A percentile compares a stretch with the other conserved stretches of the same genome.
These are phyloP conservation scores for Drosophila ezoana DNA, from an alignment of 2,888 invertebrate species.

Conservation along the genomic window DNA sequence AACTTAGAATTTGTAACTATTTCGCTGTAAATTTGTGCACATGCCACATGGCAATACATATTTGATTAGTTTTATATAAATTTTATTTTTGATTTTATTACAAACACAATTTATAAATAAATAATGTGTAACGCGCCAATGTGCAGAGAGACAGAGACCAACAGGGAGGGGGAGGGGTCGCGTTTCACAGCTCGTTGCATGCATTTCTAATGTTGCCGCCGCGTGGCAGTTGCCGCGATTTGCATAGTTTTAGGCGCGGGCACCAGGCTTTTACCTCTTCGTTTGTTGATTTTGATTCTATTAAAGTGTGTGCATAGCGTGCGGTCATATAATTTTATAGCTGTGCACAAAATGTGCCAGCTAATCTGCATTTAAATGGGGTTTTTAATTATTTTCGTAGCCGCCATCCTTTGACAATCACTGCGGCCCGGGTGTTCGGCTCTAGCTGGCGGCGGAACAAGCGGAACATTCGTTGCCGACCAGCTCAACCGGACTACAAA, in stretches of 20 bases:
- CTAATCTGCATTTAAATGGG: constrained; percentile 81
- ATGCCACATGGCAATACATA: constrained; percentile 51
- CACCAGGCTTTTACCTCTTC: constrained; percentile 1
- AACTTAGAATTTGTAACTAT: constrained; percentile 62
- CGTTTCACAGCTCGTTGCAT: constrained; percentile 60
- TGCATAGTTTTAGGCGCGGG: constrained; percentile 73
- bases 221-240: constrained; percentile 44
- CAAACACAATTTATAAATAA: constrained; percentile 53
- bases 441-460: constrained; percentile 31
- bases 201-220: constrained; percentile 61
- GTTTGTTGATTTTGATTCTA: constrained; percentile 56
- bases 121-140: constrained; percentile 50
- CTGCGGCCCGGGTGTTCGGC: constrained; percentile 43
- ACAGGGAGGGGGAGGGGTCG: background rate
- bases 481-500: constrained; percentile 41
- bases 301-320: constrained; percentile 50
- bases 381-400: constrained; percentile 78
- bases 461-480: constrained; percentile 24
- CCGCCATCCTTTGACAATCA: constrained; percentile 78
- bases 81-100: constrained; percentile 73
- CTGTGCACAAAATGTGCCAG: constrained; percentile 61
- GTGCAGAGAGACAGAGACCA: constrained; percentile 7
- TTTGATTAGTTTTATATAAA: constrained; percentile 62
- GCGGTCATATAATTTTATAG: constrained; percentile 67
- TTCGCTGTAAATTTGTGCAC: constrained; percentile 38